Conservation (phyloP, 2,797 vertebrate genomes). For the Poliocrania exsul region DNA sequence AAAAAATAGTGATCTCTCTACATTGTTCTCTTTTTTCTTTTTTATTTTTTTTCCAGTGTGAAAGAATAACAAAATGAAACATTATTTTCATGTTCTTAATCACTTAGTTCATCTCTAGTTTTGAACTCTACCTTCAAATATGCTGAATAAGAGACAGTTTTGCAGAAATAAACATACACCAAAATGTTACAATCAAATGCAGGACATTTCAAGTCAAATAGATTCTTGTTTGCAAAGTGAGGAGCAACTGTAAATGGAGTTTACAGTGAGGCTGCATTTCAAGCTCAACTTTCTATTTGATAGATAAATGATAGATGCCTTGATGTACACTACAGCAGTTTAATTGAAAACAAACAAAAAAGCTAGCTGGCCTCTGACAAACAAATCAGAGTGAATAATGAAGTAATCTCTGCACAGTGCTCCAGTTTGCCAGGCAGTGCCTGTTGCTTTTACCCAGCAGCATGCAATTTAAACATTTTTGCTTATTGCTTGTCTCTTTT, state of each 20-base stretch:
- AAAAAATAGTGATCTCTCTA: not conserved
- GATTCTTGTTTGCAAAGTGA: not conserved
- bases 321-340: not conserved
- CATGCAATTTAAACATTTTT: conserved; percentile 38
- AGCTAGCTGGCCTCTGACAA: not conserved
- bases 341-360: conserved; percentile 48
- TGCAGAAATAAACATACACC: not conserved
- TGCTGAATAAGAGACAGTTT: not conserved
- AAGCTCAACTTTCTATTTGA: not conserved
- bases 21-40: not conserved
- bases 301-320: not conserved
- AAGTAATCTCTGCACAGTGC: not conserved
- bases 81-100: not conserved
- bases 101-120: not conserved
- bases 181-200: not conserved
- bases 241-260: not conserved
- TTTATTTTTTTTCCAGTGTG: not conserved
- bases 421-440: not conserved
- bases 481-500: conserved; percentile 4
- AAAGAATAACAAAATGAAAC: not conserved
- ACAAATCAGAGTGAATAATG: not conserved
- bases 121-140: not conserved
- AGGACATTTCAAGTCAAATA: not conserved
- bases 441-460: not conserved
- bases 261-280: not conserved